Evolutionary conservation across 2,888 invertebrate genomes (phyloP), one percentile per base, ranked within the genome.

Genomic region (Leptopilina syphax): DNA sequence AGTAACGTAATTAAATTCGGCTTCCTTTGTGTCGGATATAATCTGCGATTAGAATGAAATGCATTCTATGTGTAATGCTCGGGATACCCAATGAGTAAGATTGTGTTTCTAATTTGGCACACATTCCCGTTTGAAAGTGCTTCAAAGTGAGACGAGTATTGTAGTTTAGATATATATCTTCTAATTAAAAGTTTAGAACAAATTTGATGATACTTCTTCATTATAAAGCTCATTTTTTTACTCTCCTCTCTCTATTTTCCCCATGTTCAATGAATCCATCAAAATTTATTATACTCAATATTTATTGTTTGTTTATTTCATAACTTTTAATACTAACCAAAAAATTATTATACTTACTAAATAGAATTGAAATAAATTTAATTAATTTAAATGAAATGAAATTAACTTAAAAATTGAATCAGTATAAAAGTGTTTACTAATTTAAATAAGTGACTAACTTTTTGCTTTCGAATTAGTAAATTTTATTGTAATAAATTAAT

Each of bases 31-130:
- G 34, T 57, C 73, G 73, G 73, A 73, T 73, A 73, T 73, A 73
- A 73, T 57, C 57, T 41, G 13, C 34, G 73, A 73, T 57, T 73
- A 34, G 73, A 73, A 73, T 73, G 57, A 73, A 73, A 41, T 57
- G 73, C 70, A n/a, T 12, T 73, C 54, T 57, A 41, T 73, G 50
- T 57, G 8, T 73, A 27, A 13, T 76, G 77, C 80, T 76, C 77
- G 76, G 81, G 27, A 54, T 50, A 54, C 65, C 80, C 84, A 82
- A 84, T 85, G 85, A 85, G 82, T 84, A 84, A 85, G 82, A 83
- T 81, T 80, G 80, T 82, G 84, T 44, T 77, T 84, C 83, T 85
- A 84, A 85, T 84, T 85, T 85, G 85, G 85, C 84, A 83, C 81
- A 78, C 80, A 67, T 68, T 73, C 54, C n/a, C 73, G 54, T 57